Evolutionary conservation across 1,140 invertebrate species (phyloP).

Genomic region (Drosophila burlai): DNA sequence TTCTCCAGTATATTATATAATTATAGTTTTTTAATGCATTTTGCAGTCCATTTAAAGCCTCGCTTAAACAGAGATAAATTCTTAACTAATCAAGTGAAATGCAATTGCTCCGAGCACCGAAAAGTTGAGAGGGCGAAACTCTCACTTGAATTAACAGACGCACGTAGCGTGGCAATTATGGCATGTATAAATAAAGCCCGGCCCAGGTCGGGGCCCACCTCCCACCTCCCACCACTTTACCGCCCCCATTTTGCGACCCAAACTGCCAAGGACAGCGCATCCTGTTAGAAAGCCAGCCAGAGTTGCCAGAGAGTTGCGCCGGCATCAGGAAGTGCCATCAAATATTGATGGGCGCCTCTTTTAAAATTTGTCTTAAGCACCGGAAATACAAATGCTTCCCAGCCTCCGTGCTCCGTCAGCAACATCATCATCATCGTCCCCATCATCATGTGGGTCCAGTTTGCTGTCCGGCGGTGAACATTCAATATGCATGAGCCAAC

Average conservation of each 20-base stretch:
- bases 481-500: slow-evolving; percentile 67
- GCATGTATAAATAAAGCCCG: slow-evolving; percentile 32
- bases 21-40: background rate
- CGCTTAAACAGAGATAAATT: background rate
- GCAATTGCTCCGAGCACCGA: slow-evolving; percentile 11
- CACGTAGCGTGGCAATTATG: slow-evolving; percentile 22
- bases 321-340: slow-evolving; percentile 68
- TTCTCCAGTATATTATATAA: background rate
- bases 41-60: background rate
- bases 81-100: slow-evolving; percentile 22
- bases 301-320: slow-evolving; percentile 47
- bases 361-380: slow-evolving; percentile 83
- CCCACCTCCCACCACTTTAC: background rate
- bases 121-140: slow-evolving; percentile 34
- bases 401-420: background rate
- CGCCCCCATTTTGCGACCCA: slow-evolving; percentile 20
- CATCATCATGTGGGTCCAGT: slow-evolving; percentile 21
- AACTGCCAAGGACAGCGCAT: slow-evolving; percentile 35
- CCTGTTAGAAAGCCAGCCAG: slow-evolving; percentile 37
- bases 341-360: slow-evolving; percentile 77
- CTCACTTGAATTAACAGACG: slow-evolving; percentile 62
- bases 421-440: background rate
- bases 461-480: slow-evolving; percentile 51
- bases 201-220: background rate
- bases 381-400: slow-evolving; percentile 73